A percentile compares a stretch with the other conserved stretches of the same genome.
phyloP scores from a whole-genome alignment of 2,888 invertebrate species.

The Drosophila neoperkinsi region DNA sequence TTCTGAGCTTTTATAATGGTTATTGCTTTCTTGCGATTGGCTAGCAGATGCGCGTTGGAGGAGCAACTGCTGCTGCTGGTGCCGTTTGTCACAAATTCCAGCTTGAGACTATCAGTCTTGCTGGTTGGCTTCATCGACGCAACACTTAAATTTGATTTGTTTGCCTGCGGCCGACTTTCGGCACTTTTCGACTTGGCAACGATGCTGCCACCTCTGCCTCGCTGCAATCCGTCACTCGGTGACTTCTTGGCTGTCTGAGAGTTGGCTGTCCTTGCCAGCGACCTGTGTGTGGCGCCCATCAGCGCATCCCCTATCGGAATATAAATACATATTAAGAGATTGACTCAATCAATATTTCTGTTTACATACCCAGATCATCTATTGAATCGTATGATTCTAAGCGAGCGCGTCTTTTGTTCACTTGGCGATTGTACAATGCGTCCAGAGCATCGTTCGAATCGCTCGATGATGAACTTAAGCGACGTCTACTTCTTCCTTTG shows the following conservation, averaged over 20 bases:
- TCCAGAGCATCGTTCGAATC: slow-evolving; percentile 63
- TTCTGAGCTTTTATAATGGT: slow-evolving; percentile 60
- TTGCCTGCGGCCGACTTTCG: neutral
- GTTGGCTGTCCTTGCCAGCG: slow-evolving; percentile 26
- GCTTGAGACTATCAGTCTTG: slow-evolving; percentile 3
- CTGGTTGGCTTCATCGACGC: slow-evolving; percentile 8
- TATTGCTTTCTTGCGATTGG: slow-evolving; percentile 43
- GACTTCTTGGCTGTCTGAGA: slow-evolving; percentile 20
- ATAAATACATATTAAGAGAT: neutral
- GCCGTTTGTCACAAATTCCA: slow-evolving; percentile 12
- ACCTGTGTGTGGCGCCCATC: slow-evolving; percentile 43
- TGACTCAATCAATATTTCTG: neutral
- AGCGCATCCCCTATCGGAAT: slow-evolving; percentile 45
- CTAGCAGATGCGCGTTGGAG: neutral
- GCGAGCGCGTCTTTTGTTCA: slow-evolving; percentile 40
- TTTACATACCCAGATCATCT: slow-evolving; percentile 73
- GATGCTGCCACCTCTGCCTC: slow-evolving; percentile 8
- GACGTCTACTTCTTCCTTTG: slow-evolving; percentile 23
- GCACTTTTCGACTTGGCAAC: slow-evolving; percentile 17
- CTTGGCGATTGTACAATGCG: slow-evolving; percentile 50
- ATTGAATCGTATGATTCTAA: slow-evolving; percentile 70
- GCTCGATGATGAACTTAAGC: slow-evolving; percentile 55
- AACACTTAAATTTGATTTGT: slow-evolving; percentile 13
- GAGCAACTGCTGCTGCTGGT: slow-evolving; percentile 31
- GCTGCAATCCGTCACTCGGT: slow-evolving; percentile 9